Conservation (phyloP, 2,113 vertebrate genomes). For the Thryonomys swinderianus region DNA sequence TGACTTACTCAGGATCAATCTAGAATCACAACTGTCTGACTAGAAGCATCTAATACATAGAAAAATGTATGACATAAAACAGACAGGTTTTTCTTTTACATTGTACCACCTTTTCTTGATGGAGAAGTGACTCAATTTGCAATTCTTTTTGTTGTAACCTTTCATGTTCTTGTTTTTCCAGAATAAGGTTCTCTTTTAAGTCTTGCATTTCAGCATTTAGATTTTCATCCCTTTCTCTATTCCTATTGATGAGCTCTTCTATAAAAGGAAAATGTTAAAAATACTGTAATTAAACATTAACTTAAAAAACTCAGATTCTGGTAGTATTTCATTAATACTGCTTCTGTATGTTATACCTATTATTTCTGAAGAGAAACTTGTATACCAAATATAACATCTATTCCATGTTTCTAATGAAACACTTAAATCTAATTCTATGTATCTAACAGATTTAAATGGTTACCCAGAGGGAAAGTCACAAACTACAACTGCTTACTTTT, state of each 20-base stretch:
- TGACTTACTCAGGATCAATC: background rate
- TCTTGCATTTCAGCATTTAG: slow-evolving; percentile 87
- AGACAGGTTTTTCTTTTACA: background rate
- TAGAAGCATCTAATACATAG: background rate
- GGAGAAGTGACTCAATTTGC: slow-evolving; percentile 83
- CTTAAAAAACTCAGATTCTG: background rate
- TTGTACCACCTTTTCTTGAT: slow-evolving; percentile 90
- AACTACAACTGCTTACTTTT: background rate
- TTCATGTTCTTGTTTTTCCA: slow-evolving; percentile 83
- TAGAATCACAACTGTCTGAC: background rate
- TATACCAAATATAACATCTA: background rate
- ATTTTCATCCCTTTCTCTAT: slow-evolving; percentile 82
- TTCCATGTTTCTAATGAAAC: background rate
- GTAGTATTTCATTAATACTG: background rate
- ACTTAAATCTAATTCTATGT: background rate
- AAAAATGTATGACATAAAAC: background rate
- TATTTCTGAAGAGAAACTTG: background rate
- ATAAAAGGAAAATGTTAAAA: slow-evolving; percentile 38
- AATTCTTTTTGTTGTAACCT: slow-evolving; percentile 87
- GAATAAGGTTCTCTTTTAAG: slow-evolving; percentile 85
- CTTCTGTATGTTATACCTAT: background rate
- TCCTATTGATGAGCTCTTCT: slow-evolving; percentile 82
- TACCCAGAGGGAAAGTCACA: background rate
- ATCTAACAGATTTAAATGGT: slow-evolving; percentile 3
- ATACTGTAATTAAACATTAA: background rate